A percentile compares a stretch with the other conserved stretches of the same genome.
Evolutionary conservation across 2,797 vertebrate species (phyloP).

Genomic region (Alcedo atthis): DNA sequence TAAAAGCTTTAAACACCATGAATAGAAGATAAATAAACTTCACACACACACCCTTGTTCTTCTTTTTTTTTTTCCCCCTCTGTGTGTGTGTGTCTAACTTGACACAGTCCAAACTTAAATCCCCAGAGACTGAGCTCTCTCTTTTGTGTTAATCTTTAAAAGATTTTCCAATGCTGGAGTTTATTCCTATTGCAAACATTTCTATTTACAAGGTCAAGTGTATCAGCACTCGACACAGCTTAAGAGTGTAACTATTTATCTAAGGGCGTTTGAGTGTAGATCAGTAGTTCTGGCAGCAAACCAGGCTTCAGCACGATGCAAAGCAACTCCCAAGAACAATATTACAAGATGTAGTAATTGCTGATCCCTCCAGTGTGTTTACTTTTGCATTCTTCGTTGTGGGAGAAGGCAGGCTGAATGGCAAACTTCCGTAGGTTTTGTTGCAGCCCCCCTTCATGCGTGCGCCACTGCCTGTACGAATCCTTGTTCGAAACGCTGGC

Average conservation of each 20-base stretch:
- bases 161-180: constrained; percentile 87
- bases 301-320: constrained; percentile 76
- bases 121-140: constrained; percentile 81
- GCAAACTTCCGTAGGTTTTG: background rate
- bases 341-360: constrained; percentile 78
- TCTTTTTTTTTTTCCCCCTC: background rate
- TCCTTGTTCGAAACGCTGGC: background rate
- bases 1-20: constrained; percentile 84
- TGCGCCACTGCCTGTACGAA: background rate
- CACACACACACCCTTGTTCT: accelerated
- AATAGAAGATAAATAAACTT: constrained; percentile 86
- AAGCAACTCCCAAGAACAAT: constrained; percentile 76
- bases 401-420: constrained; percentile 19
- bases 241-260: constrained; percentile 86
- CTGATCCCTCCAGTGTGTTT: constrained; percentile 74
- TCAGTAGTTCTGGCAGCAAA: constrained; percentile 85
- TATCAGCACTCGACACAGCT: constrained; percentile 84
- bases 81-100: constrained; percentile 71
- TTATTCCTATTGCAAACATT: constrained; percentile 89
- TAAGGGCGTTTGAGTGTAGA: constrained; percentile 85
- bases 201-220: constrained; percentile 90
- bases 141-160: constrained; percentile 90
- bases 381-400: constrained; percentile 62
- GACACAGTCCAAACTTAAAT: constrained; percentile 79
- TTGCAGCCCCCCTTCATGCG: background rate